These are phyloP conservation scores for Aphelenchoides fujianensis DNA, from an alignment of 1,140 invertebrate species.

Conservation along the genomic window DNA sequence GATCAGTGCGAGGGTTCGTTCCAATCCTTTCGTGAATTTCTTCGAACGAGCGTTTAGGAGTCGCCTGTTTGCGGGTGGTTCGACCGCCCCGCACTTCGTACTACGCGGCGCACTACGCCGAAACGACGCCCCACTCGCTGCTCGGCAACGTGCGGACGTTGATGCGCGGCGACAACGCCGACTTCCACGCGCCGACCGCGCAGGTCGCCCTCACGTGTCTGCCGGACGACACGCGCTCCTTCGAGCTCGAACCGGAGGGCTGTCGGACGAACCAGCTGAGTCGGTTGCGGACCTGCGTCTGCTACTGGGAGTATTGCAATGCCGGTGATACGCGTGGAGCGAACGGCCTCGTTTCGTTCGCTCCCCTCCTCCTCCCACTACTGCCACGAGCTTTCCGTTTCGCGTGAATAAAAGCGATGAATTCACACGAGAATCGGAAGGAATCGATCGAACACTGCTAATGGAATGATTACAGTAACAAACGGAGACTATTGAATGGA, in stretches of 20 bases:
- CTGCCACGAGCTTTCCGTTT: background rate
- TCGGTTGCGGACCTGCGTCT: conserved; percentile 10
- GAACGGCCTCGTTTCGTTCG: no score
- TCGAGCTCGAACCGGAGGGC: conserved; percentile 12
- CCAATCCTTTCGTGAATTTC: no score
- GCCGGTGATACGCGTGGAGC: background rate
- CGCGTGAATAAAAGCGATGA: no score
- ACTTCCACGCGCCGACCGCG: background rate
- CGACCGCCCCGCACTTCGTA: background rate
- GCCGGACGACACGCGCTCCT: background rate
- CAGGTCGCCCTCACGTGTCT: conserved; percentile 18
- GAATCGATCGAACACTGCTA: no score
- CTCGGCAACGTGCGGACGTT: background rate
- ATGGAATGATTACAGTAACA: no score
- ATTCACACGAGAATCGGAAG: no score
- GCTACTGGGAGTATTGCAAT: conserved; percentile 25
- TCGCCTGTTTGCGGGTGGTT: conserved; percentile 5
- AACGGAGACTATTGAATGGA: conserved; percentile 42
- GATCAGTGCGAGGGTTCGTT: background rate
- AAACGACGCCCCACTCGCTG: conserved; percentile 8
- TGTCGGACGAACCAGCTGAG: conserved; percentile 12
- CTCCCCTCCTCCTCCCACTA: background rate
- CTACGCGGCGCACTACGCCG: background rate
- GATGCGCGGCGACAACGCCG: background rate
- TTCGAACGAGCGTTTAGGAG: background rate